Conservation (phyloP, 2,888 invertebrate genomes). For the Mamestra brassicae region DNA sequence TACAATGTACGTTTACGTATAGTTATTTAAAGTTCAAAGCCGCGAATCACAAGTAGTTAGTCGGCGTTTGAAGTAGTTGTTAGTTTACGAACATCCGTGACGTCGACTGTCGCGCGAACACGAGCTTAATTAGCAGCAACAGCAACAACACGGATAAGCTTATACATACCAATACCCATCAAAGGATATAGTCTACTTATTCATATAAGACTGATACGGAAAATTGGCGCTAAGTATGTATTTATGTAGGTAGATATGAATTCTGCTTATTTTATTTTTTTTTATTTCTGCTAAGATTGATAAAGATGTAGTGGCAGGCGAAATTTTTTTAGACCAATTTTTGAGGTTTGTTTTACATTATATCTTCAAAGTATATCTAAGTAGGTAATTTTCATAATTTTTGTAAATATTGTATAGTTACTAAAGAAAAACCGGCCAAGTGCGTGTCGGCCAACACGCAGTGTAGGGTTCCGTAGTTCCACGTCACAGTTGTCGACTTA, state of each 20-base stretch:
- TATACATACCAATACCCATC: conserved; percentile 20
- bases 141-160: conserved; percentile 31
- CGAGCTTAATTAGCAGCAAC: conserved; percentile 45
- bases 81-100: conserved; percentile 46
- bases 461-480: no score
- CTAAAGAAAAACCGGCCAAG: no score
- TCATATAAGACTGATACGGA: background rate
- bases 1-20: conserved; percentile 19
- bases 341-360: conserved; percentile 9
- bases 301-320: conserved; percentile 8
- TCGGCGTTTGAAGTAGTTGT: conserved; percentile 51
- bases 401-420: no score
- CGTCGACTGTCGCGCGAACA: conserved; percentile 41
- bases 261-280: conserved; percentile 16
- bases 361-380: background rate
- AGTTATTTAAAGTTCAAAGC: conserved; percentile 52
- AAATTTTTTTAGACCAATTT: background rate
- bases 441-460: no score
- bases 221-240: conserved; percentile 6
- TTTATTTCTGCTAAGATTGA: conserved; percentile 31
- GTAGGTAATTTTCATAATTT: no score
- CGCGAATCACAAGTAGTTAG: conserved; percentile 44
- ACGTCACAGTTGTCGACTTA: no score
- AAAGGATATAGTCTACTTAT: background rate
- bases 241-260: background rate